Base-by-base conservation (phyloP, 1,140 invertebrate genomes). In the Pogonomyrmex californicus region DNA sequence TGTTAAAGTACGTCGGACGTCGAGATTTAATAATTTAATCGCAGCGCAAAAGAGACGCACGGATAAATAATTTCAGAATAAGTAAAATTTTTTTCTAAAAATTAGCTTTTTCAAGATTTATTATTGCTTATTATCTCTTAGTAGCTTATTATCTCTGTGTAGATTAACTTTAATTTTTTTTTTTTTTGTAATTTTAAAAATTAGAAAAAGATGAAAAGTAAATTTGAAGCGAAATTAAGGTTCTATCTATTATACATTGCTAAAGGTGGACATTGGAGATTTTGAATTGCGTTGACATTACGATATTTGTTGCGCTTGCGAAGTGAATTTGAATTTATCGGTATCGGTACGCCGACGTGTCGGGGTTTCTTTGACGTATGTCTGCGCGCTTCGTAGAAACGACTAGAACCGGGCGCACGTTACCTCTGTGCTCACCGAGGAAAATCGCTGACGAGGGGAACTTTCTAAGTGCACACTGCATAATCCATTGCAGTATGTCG, bases 381-480 rank as follows among this genome's bases (percentile, higher is more conserved):
- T 41, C 41, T 60, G 30, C 76, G 51, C 30, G 58, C 62, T 85
- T 88, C 73, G 44, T 23, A 7, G 79, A 85, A 60, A 41, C n/a
- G 47, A 51, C 41, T 68, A 30, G 41, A 68, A 49, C 14, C 66
- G 30, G 30, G 66, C 66, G 36, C 58, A 23, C 36, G 36, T 60
- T 36, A 58, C 49, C 70, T 76, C 23, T 44, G 86, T 49, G n/a
- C n/a, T 63, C 56, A 62, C n/a, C 75, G 58, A 68, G 78, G 85
- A 85, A 85, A 87, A 90, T 89, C 88, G 77, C 56, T 60, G 77
- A 41, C 54, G 44, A 58, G 71, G 60, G 63, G 85, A 90, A 89
- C 85, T 90, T 90, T 90, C 89, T 85, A 90, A 90, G 85, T 79
- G 88, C 85, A 87, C 88, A 56, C 88, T 87, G 71, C 88, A 87